phyloP scores from a whole-genome alignment of 2,888 invertebrate genomes.

The Caenorhabditis zanzibari region DNA sequence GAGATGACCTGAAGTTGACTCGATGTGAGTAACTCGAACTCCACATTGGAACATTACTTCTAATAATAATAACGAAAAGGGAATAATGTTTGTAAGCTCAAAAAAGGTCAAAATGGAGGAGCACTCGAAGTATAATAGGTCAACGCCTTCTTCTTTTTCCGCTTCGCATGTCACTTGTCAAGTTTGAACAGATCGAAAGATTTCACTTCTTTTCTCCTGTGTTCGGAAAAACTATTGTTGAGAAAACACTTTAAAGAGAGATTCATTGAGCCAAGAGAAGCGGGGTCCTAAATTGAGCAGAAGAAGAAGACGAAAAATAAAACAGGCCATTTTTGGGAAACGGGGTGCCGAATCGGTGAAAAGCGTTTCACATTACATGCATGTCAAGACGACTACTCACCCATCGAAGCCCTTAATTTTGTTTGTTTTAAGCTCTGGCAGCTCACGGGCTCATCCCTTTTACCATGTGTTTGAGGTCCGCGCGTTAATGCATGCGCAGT shows the following conservation, averaged over 20 bases:
- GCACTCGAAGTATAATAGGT: conserved; percentile 32
- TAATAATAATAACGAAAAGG: neutral
- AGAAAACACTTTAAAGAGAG: conserved; percentile 30
- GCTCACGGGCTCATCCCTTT: conserved; percentile 62
- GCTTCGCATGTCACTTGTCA: conserved; percentile 49
- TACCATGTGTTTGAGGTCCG: conserved; percentile 34
- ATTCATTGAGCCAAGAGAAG: neutral
- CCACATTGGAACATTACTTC: conserved; percentile 7
- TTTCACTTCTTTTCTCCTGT: neutral
- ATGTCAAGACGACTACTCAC: conserved; percentile 63
- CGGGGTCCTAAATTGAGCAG: conserved; percentile 21
- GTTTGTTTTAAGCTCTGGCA: conserved; percentile 67
- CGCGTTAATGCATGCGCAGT: conserved; percentile 42
- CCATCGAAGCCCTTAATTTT: conserved; percentile 67
- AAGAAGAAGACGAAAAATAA: conserved; percentile 21
- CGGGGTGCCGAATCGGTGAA: conserved; percentile 60
- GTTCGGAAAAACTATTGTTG: conserved; percentile 27
- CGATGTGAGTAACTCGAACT: conserved; percentile 7
- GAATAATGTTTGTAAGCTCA: neutral
- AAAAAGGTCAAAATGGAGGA: conserved; percentile 6
- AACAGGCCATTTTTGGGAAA: conserved; percentile 46
- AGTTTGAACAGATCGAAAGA: conserved; percentile 23
- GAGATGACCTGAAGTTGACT: conserved; percentile 16
- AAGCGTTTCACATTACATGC: conserved; percentile 64
- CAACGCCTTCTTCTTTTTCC: conserved; percentile 28